Evolutionary conservation across 2,113 vertebrate species (phyloP).

Genomic region (Ptilorrhoa leucosticta): DNA sequence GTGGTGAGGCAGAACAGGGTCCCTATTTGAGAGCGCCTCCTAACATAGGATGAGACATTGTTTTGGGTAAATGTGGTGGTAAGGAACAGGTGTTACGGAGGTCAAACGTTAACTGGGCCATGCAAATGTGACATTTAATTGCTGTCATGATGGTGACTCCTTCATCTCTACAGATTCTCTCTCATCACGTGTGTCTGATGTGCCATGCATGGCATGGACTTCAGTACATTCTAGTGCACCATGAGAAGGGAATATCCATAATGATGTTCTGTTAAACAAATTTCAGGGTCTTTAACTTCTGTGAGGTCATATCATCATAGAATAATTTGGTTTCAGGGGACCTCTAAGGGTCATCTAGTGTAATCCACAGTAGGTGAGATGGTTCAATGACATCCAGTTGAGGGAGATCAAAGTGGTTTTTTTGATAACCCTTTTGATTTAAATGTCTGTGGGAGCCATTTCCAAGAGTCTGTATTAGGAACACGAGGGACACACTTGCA

Average conservation of each 20-base stretch:
- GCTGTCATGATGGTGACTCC: neutral
- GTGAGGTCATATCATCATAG: neutral
- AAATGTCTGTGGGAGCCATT: neutral
- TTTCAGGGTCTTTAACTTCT: neutral
- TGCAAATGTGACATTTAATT: neutral
- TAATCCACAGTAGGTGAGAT: neutral
- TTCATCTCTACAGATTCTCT: neutral
- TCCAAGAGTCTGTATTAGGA: neutral
- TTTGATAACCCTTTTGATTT: neutral
- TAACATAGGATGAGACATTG: rapidly evolving
- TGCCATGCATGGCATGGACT: neutral
- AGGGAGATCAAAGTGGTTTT: rapidly evolving
- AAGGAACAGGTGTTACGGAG: neutral
- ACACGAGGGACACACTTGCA: neutral
- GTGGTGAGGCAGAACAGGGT: neutral
- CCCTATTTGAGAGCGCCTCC: neutral
- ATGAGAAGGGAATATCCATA: neutral
- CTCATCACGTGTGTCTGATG: neutral
- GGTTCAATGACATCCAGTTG: neutral
- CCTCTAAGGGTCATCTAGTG: neutral
- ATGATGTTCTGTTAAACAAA: neutral
- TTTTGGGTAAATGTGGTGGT: neutral
- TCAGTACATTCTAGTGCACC: neutral
- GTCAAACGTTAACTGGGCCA: neutral
- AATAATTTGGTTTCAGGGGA: neutral